Base-by-base conservation (phyloP, 2,113 vertebrate species). In the Nestor notabilis region DNA sequence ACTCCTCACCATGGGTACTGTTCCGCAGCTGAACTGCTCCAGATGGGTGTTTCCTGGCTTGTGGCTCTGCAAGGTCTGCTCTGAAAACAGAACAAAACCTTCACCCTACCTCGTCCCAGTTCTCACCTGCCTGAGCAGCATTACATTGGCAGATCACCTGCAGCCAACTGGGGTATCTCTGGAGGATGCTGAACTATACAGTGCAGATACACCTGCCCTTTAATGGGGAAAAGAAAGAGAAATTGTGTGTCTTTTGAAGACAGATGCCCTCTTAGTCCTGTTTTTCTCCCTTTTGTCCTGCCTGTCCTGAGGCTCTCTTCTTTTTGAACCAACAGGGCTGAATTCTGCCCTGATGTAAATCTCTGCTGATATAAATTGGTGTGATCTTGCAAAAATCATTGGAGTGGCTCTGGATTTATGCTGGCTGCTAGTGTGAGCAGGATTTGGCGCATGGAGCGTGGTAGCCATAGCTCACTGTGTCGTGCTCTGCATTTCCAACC, bases 401-500 rank as follows among this genome's bases (percentile, higher is more conserved):
- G 89, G 81, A 72, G 83, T 92, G 87, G 77, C 83, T 74, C 79
- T 93, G 92, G 83, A 94, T 94, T 95, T 83, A 52, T 50, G 89
- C 83, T 9, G 37, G 84, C 58, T 95, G 78, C 70, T 90, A 58
- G 78, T 9, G 11, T 28, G 74, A 94, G 89, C 84, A 46, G 90
- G 78, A 50, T 47, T 96, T 95, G 96, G 93, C 47, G 65, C 91
- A 91, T 87, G 91, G 90, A 79, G 80, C 10, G 58, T 93, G 72
- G 83, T 69, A 41, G 86, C 95, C 92, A 58, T 95, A 95, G 88
- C 95, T 95, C 92, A 68, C 91, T 37, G 80, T 93, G 87, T 94
- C 77, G 56, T 90, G 53, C 90, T 97, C 92, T 89, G 94, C 92
- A 77, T 95, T 90, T 65, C 86, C 87, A 97, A 76, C 81, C 89